A percentile compares a stretch with the other conserved stretches of the same genome.
Evolutionary conservation across 2,888 invertebrate species (phyloP).

Genomic region (Trisateles emortualis): DNA sequence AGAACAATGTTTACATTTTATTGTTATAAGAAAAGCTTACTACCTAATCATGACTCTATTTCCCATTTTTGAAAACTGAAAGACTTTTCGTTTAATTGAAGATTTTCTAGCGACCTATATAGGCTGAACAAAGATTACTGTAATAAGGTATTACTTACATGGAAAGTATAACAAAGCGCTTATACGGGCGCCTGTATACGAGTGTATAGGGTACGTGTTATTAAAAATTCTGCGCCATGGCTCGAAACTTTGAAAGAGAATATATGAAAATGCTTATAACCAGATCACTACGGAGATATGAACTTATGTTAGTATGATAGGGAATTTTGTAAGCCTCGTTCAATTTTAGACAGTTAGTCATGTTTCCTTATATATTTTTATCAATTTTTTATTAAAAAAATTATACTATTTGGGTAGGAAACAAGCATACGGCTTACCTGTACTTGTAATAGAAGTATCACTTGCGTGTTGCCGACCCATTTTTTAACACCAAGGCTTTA

Average conservation of each 20-base stretch:
- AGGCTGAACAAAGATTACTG: conserved; percentile 1
- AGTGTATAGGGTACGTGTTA: conserved; percentile 17
- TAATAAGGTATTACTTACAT: conserved; percentile 7
- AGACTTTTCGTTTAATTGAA: not conserved
- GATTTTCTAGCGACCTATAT: not conserved
- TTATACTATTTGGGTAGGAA: no score
- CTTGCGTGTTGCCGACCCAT: no score
- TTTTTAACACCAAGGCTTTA: no score
- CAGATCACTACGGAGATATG: conserved; percentile 7
- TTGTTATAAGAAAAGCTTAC: no score
- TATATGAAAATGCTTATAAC: conserved; percentile 22
- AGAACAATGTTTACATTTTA: no score
- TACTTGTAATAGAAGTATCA: no score
- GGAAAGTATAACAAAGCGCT: conserved; percentile 15
- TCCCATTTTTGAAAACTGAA: not conserved
- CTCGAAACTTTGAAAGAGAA: conserved; percentile 19
- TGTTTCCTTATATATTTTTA: not conserved
- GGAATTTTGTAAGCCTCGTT: conserved; percentile 1
- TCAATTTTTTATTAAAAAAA: no score
- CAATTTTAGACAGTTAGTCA: not conserved
- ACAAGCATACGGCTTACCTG: no score
- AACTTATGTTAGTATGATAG: not conserved
- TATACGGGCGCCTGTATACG: not conserved
- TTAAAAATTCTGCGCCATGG: conserved; percentile 31
- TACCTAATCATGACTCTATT: no score